Evolutionary conservation across 1,140 invertebrate species (phyloP), one percentile per base, ranked within the genome.

Genomic region (Cryptotermes secundus): DNA sequence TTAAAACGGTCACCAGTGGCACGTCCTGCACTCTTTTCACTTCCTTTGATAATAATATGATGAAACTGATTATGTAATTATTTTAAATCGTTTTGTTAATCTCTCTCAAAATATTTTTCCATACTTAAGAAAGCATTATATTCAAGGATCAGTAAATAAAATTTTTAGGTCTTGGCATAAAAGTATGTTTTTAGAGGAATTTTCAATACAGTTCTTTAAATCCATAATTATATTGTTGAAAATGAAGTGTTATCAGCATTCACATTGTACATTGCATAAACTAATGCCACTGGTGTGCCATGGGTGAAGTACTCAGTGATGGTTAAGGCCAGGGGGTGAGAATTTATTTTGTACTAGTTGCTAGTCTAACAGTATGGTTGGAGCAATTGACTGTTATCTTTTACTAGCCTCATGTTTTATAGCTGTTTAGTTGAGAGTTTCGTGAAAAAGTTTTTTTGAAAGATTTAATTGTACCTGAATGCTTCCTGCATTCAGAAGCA

Each of bases 401-500:
- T 81, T 19, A 35, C 6, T 81, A 35, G 80, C 6, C 80, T 81
- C 35, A 81, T 81, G 31, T 81, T 81, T 81, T 81, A 36, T 81
- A 81, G 80, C 26, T 81, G 80, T 81, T 81, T 81, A 81, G 34
- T 81, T 81, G 80, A 81, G 35, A 81, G 24, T 45, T 81, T 81
- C 80, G 26, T 35, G 80, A 81, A 34, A 81, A 31, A n/a, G 42
- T 81, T 81, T 0, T 12, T 81, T 7, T 24, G 34, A 81, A 81
- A 36, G 34, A 6, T 81, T 81, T 81, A 26, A 31, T 72, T 72
- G 26, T 31, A n/a, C 59, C n/a, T 9, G 59, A 72, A 72, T 31
- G 59, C 59, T 12, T 12, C 7, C 26, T 72, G 59, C 59, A 72
- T 72, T 72, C n/a, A 72, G 7, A 72, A 14, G 7, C 4, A 72